These are phyloP conservation scores for Chrysina gloriosa DNA, from an alignment of 2,888 invertebrate species.

Conservation along the genomic window DNA sequence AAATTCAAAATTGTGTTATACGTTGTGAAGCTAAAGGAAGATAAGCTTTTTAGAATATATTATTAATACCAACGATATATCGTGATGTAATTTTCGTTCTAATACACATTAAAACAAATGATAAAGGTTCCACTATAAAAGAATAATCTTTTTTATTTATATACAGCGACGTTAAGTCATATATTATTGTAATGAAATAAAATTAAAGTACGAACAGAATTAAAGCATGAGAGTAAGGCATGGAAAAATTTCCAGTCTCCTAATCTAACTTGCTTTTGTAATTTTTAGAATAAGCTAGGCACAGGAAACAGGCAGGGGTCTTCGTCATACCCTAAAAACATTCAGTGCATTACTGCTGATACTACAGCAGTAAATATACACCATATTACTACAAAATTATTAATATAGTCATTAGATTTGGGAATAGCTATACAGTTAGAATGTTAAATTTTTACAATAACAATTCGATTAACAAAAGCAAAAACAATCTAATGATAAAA, in stretches of 20 bases:
- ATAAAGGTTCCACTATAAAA: not conserved
- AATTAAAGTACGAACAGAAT: slow-evolving; percentile 31
- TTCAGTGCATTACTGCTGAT: slow-evolving; percentile 48
- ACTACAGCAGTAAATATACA: slow-evolving; percentile 40
- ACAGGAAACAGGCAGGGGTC: slow-evolving; percentile 53
- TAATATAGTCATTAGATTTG: slow-evolving; percentile 40
- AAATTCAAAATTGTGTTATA: too few species aligned
- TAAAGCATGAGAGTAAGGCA: slow-evolving; percentile 29
- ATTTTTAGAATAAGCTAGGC: slow-evolving; percentile 57
- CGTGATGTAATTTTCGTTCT: slow-evolving; percentile 1
- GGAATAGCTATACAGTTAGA: not conserved
- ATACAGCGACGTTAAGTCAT: not conserved
- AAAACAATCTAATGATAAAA: not conserved
- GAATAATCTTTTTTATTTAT: not conserved
- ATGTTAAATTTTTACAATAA: too few species aligned
- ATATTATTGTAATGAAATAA: slow-evolving; percentile 20
- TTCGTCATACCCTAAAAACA: slow-evolving; percentile 45
- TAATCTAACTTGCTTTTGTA: slow-evolving; percentile 38
- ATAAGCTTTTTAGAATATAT: too few species aligned
- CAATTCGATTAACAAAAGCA: too few species aligned
- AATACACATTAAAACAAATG: slow-evolving; percentile 1
- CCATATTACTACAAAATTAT: slow-evolving; percentile 43
- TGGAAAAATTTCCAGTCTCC: slow-evolving; percentile 23
- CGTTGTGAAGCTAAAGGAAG: too few species aligned
- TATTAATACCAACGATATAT: not conserved